Evolutionary conservation across 2,797 vertebrate genomes (phyloP).

Genomic region (Diplodus sargus): DNA sequence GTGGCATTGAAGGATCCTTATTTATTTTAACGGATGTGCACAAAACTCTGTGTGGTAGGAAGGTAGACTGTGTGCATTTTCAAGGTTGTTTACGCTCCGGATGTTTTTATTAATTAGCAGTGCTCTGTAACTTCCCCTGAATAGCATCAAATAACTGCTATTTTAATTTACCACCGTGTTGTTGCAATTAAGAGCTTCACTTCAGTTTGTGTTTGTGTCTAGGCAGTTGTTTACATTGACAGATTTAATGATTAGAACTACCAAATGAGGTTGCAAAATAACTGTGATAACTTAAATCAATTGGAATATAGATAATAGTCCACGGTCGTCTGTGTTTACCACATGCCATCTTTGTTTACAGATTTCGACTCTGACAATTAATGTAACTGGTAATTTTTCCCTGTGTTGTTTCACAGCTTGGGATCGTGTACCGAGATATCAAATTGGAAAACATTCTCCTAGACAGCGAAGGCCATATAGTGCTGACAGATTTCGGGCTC

Average conservation of each 20-base stretch:
- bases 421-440: slow-evolving; percentile 94
- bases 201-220: slow-evolving; percentile 3
- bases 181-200: neutral
- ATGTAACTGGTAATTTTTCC: neutral
- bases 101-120: neutral
- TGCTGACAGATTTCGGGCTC: slow-evolving; percentile 95
- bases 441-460: slow-evolving; percentile 95
- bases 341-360: neutral
- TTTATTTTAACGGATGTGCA: neutral
- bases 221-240: slow-evolving; percentile 6
- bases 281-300: slow-evolving; percentile 18
- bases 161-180: slow-evolving; percentile 11
- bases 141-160: slow-evolving; percentile 4
- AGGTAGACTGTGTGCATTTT: slow-evolving; percentile 2
- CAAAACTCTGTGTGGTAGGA: neutral
- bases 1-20: slow-evolving; percentile 8
- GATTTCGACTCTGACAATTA: neutral
- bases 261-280: neutral
- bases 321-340: neutral
- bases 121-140: neutral
- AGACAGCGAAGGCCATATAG: slow-evolving; percentile 92
- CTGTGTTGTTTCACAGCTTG: slow-evolving; percentile 84
- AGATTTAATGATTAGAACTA: neutral
- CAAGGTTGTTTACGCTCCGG: neutral
- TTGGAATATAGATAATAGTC: neutral